Percentiles rank a stretch among this genome's conserved stretches.
Conservation (phyloP, 2,888 invertebrate species). For the Prosopocoilus inquinatus region DNA sequence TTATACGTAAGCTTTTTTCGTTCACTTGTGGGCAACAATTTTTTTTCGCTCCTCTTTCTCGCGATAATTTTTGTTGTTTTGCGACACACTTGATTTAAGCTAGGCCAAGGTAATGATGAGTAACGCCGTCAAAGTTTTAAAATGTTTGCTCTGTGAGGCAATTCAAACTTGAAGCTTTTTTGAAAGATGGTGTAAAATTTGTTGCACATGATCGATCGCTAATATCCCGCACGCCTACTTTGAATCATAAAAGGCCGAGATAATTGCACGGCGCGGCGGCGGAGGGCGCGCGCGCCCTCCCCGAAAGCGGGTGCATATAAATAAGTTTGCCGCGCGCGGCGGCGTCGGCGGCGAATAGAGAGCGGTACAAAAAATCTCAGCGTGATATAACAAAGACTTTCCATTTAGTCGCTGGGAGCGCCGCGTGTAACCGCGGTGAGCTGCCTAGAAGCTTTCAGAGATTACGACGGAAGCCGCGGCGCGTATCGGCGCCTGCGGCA, state of each 20-base stretch:
- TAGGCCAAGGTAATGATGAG: no score
- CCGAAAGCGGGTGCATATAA: conserved; percentile 17
- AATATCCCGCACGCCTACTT: not conserved
- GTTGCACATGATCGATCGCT: no score
- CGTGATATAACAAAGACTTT: conserved; percentile 20
- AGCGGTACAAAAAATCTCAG: conserved; percentile 17
- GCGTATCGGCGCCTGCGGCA: conserved; percentile 34
- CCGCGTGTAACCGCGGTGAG: conserved; percentile 29
- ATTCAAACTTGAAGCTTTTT: no score
- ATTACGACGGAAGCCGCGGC: conserved; percentile 34
- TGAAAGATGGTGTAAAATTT: no score
- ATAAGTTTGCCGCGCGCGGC: conserved; percentile 17
- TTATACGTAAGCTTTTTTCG: no score
- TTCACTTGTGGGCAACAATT: no score
- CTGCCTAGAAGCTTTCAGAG: conserved; percentile 32
- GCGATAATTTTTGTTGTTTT: no score
- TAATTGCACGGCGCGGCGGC: not conserved
- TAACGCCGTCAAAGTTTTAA: no score
- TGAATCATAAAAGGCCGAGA: conserved; percentile 13
- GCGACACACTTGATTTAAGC: no score
- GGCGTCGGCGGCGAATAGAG: conserved; percentile 12
- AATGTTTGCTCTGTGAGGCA: no score
- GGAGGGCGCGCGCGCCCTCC: not conserved
- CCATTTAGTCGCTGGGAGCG: conserved; percentile 24
- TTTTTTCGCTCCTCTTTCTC: no score